Conservation (phyloP, 2,113 vertebrate genomes). For the Spea bombifrons region DNA sequence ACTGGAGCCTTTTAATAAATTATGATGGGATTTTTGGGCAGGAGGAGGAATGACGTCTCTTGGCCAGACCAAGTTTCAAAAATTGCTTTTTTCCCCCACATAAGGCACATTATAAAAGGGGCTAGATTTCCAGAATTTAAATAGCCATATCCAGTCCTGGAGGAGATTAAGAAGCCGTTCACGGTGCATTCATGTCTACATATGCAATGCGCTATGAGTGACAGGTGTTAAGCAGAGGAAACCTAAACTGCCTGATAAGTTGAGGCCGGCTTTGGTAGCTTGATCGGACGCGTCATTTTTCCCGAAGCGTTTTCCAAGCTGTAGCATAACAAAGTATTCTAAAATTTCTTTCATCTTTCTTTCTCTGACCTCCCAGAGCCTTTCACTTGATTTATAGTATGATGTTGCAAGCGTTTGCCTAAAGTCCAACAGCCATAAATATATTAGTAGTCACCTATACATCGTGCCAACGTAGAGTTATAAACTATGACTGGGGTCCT, state of each 20-base stretch:
- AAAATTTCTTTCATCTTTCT: not conserved
- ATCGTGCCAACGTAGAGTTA: no score
- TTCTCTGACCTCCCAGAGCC: not conserved
- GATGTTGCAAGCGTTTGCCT: not conserved
- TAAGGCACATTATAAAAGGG: not conserved
- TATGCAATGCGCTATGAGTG: slow-evolving; percentile 2
- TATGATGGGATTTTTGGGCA: no score
- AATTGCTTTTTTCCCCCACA: no score
- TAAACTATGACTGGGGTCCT: no score
- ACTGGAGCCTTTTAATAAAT: no score
- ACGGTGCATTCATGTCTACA: slow-evolving; percentile 27
- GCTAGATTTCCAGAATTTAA: not conserved
- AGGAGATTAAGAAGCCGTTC: not conserved
- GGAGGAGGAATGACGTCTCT: no score
- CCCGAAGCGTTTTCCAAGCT: slow-evolving; percentile 17
- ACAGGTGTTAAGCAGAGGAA: slow-evolving; percentile 24
- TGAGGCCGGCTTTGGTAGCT: slow-evolving; percentile 14
- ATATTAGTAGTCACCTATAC: no score
- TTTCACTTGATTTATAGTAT: not conserved
- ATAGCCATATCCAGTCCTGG: not conserved
- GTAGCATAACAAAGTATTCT: not conserved
- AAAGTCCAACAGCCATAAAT: no score
- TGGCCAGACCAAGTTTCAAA: no score
- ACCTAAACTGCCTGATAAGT: slow-evolving; percentile 6
- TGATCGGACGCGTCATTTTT: slow-evolving; percentile 19